Conservation (phyloP, 2,797 vertebrate genomes). For the Nothura maculosa region DNA sequence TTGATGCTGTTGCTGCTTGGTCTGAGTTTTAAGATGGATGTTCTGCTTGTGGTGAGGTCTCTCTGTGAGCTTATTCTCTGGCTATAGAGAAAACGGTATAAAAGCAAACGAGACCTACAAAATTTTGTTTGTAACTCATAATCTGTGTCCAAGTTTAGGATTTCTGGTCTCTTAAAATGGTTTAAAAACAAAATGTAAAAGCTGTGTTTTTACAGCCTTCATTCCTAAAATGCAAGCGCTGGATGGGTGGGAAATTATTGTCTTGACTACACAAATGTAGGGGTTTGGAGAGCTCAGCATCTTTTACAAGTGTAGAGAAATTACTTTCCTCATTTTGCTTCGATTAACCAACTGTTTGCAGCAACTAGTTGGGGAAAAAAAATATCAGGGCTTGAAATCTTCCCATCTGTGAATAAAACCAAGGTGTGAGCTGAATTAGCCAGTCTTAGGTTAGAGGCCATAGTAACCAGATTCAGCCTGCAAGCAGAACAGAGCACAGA, state of each 20-base stretch:
- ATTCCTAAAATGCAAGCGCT: background rate
- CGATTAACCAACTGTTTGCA: background rate
- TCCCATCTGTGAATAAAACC: background rate
- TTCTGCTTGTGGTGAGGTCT: background rate
- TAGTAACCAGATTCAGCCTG: background rate
- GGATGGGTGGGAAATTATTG: background rate
- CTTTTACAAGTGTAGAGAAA: background rate
- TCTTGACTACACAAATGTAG: background rate
- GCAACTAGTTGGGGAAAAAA: background rate
- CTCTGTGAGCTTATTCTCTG: background rate
- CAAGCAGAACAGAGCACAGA: background rate
- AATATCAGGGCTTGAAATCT: background rate
- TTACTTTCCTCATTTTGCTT: background rate
- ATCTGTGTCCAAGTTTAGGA: background rate
- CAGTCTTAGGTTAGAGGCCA: background rate
- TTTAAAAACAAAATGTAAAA: background rate
- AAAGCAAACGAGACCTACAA: background rate
- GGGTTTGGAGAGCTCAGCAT: background rate
- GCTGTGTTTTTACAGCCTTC: background rate
- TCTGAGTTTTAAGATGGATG: background rate
- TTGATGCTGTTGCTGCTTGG: background rate
- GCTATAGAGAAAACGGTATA: background rate
- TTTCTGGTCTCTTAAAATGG: background rate
- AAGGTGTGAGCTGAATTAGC: background rate
- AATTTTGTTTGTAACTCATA: background rate